Evolutionary conservation across 2,797 vertebrate species (phyloP).

Genomic region (Brachyalestes nurse): DNA sequence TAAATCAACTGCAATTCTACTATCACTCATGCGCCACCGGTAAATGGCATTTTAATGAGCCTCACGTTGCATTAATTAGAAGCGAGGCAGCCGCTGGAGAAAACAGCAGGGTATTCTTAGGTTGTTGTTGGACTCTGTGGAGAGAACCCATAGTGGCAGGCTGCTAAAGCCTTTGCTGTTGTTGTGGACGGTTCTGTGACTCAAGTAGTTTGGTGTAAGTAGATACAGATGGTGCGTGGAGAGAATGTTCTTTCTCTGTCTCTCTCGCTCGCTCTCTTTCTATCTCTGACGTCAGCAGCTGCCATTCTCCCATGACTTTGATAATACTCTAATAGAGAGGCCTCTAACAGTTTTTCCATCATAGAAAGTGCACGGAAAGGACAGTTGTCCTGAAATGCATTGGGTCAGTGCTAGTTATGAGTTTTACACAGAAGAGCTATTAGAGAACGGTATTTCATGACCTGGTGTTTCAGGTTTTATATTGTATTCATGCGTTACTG

Average conservation of each 20-base stretch:
- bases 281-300: conserved; percentile 8
- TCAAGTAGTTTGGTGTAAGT: conserved; percentile 52
- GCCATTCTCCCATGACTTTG: conserved; percentile 19
- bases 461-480: background rate
- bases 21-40: conserved; percentile 57
- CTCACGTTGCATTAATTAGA: conserved; percentile 63
- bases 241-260: conserved; percentile 22
- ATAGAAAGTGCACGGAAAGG: conserved; percentile 4
- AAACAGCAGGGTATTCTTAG: conserved; percentile 52
- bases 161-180: conserved; percentile 18
- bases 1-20: conserved; percentile 60
- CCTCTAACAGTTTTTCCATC: background rate
- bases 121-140: conserved; percentile 43
- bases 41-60: conserved; percentile 66
- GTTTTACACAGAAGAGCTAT: background rate
- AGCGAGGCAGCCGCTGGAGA: conserved; percentile 29
- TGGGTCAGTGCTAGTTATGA: background rate
- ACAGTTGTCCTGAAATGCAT: background rate
- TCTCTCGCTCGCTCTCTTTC: conserved; percentile 9
- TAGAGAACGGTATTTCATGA: background rate
- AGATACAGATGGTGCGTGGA: conserved; percentile 57
- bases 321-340: conserved; percentile 3
- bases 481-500: background rate
- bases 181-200: conserved; percentile 39
- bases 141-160: conserved; percentile 24